Percentiles rank a stretch among this genome's conserved stretches.
These are phyloP conservation scores for Anaspis maculata DNA, from an alignment of 2,888 invertebrate species.

Conservation along the genomic window DNA sequence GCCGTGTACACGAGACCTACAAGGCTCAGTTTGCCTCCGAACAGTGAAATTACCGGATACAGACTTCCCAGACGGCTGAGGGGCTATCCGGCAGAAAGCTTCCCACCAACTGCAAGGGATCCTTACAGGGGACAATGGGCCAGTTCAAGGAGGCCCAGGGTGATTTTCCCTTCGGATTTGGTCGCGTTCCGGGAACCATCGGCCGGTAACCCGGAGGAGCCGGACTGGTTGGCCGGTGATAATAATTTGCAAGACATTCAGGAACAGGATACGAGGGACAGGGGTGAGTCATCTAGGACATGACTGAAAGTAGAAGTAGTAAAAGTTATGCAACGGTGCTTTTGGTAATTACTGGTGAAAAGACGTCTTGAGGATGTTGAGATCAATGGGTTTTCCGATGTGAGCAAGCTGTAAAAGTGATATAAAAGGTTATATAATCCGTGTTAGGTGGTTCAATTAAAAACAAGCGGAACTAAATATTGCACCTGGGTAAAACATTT, in stretches of 20 bases:
- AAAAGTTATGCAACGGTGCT: too few species aligned
- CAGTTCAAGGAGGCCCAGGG: constrained; percentile 35
- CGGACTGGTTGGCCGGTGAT: constrained; percentile 35
- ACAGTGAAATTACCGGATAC: constrained; percentile 20
- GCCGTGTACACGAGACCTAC: constrained; percentile 14
- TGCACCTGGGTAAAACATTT: too few species aligned
- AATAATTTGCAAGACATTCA: constrained; percentile 54
- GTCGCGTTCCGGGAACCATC: constrained; percentile 38
- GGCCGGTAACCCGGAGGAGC: constrained; percentile 26
- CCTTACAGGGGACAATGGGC: constrained; percentile 27
- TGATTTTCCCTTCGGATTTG: constrained; percentile 41
- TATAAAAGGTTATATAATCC: too few species aligned
- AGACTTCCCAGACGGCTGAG: constrained; percentile 23
- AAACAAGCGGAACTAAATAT: too few species aligned
- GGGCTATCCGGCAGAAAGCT: constrained; percentile 20
- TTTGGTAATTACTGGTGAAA: constrained; percentile 6
- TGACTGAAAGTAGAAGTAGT: too few species aligned
- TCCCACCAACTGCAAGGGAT: constrained; percentile 25
- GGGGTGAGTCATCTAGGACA: constrained; percentile 53
- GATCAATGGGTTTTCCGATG: too few species aligned
- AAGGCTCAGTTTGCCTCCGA: constrained; percentile 15
- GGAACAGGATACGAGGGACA: constrained; percentile 47
- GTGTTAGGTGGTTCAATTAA: too few species aligned
- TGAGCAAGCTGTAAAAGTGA: too few species aligned
- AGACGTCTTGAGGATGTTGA: too few species aligned